Evolutionary conservation across 2,113 vertebrate species (phyloP), one percentile per base, ranked within the genome.

Genomic region (Indicator indicator): DNA sequence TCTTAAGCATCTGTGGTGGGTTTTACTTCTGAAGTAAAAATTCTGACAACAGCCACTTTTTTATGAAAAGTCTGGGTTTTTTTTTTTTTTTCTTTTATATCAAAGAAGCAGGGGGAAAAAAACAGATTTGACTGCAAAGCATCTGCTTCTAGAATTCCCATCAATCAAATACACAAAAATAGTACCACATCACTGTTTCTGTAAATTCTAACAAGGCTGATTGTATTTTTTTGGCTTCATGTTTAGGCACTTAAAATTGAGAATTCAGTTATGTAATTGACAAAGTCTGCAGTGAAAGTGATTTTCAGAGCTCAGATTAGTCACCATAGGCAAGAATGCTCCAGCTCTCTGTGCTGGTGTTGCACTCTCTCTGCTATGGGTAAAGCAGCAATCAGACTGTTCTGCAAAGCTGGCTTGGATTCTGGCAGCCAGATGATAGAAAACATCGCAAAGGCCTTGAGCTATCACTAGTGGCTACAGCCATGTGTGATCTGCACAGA

Each of bases 111-210:
- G 12, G 4, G 11, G 3, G 16, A 64, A 84, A 71, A 73, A 87
- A 11, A 0, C 58, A 89, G 26, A 59, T 74, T 59, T 64, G 67
- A 19, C n/a, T 76, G 71, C 48, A 82, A 78, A 91, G 58, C 46
- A 65, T 83, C 26, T 76, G n/a, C 67, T 91, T 88, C 60, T 68
- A 88, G 75, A 58, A 40, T 32, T 55, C 42, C 59, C 1, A 0
- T 46, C 89, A 94, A 93, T 85, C 82, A 76, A 85, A 83, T 50
- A 36, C 74, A 93, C 36, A 83, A 70, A 91, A 94, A 88, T 16
- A 83, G 59, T 63, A 85, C 14, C 3, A 2, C 62, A 70, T 65
- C 88, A 85, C 30, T 0, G 1, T 89, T 92, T 72, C 74, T 82
- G 55, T 83, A 94, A 92, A 90, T 90, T 73, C 36, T 86, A 82